These are phyloP conservation scores for Drosophila bunnanda DNA, from an alignment of 2,888 invertebrate genomes.

Conservation along the genomic window DNA sequence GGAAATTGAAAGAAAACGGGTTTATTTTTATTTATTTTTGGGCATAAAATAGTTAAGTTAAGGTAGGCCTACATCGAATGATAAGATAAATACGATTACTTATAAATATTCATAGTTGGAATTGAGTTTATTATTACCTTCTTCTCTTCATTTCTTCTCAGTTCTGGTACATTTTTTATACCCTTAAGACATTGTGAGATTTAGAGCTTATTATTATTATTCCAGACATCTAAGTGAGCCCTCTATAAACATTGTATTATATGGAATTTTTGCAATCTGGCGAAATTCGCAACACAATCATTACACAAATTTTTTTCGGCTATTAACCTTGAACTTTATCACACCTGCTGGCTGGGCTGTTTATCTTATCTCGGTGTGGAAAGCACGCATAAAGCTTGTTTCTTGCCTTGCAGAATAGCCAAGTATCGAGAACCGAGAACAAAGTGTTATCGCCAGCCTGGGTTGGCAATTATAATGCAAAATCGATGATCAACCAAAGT, in stretches of 20 bases:
- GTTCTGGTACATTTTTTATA: neutral
- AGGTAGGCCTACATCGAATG: constrained; percentile 6
- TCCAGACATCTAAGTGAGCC: neutral
- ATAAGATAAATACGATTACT: neutral
- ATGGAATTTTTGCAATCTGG: constrained; percentile 24
- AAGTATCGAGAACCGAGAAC: constrained; percentile 18
- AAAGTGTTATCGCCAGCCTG: constrained; percentile 60
- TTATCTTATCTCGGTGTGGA: constrained; percentile 62
- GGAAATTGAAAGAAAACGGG: neutral
- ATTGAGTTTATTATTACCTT: neutral
- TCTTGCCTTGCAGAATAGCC: constrained; percentile 33
- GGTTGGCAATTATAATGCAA: constrained; percentile 58
- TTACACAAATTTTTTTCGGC: constrained; percentile 49
- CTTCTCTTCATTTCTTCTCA: no score
- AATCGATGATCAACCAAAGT: constrained; percentile 50
- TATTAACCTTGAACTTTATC: constrained; percentile 74
- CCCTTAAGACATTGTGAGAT: neutral
- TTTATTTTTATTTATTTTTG: neutral
- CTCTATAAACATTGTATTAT: constrained; percentile 6
- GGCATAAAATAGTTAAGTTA: neutral
- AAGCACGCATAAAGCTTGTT: constrained; percentile 46
- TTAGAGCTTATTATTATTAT: neutral
- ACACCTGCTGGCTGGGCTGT: constrained; percentile 32
- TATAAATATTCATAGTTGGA: neutral
- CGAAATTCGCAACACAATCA: constrained; percentile 40